Base-by-base conservation (phyloP, 2,888 invertebrate genomes). In the Ceriagrion tenellum region DNA sequence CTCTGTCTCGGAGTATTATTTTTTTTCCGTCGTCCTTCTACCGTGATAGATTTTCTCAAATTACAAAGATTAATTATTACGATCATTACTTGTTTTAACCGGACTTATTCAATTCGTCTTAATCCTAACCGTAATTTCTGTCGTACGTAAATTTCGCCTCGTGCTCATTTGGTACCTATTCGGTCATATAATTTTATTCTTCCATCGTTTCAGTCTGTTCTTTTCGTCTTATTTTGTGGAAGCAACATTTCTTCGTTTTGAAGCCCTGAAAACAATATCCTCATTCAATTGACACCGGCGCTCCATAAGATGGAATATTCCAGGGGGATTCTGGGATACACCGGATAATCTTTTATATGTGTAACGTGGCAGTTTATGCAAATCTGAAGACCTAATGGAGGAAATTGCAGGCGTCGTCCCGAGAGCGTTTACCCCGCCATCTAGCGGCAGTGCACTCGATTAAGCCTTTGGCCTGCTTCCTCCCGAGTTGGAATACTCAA, bases 401-500 rank as follows among this genome's bases (percentile, higher is more conserved):
- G 91, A 91, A 91, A 91, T 91, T 91, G 91, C 91, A 47, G 69
- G 69, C 93, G 74, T 47, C 55, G 69, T 69, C 40, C 63, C 40
- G 47, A 20, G 55, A 59, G 90, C 59, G 40, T 91, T 91, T 91
- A 30, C 18, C 91, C 63, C 47, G 35, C 63, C 91, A 91, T 91
- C 91, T 63, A 91, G 63, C 91, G 63, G 91, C 40, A 26, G 91
- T 91, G 40, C 55, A 74, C 69, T 30, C 93, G 69, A 93, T 93
- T 93, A 69, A 93, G 69, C 47, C 93, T 35, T 63, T 47, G n/a
- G 56, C 91, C 59, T 18, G 30, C 55, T 69, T 74, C 63, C 81
- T 63, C 91, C 35, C 88, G 55, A 23, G 55, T 26, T 55, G 93
- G 93, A 93, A 93, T 93, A 93, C 93, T 40, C 63, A 93, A 93